Conservation (phyloP, 2,888 invertebrate genomes). For the Rhamphomyia laevipes region DNA sequence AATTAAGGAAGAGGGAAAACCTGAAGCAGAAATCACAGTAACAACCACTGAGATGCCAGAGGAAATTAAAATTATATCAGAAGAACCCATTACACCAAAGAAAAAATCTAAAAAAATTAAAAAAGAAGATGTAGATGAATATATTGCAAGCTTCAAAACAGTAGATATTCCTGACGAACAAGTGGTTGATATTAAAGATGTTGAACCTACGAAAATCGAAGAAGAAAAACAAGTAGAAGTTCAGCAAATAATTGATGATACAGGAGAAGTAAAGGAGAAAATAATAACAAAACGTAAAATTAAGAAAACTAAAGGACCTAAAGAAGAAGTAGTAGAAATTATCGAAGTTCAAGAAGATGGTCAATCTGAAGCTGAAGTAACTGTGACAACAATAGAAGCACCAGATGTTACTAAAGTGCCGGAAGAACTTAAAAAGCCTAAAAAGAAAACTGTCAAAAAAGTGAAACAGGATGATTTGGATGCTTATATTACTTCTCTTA, state of each 20-base stretch:
- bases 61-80: constrained; percentile 13
- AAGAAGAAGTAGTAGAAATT: constrained; percentile 40
- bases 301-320: constrained; percentile 37
- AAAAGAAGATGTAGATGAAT: constrained; percentile 25
- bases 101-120: constrained; percentile 29
- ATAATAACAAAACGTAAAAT: constrained; percentile 38
- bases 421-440: constrained; percentile 1
- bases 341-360: constrained; percentile 36
- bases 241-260: constrained; percentile 33
- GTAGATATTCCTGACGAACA: constrained; percentile 30
- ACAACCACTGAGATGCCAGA: constrained; percentile 18
- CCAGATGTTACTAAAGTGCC: constrained; percentile 3
- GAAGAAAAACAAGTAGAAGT: constrained; percentile 36
- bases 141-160: constrained; percentile 28
- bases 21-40: constrained; percentile 23
- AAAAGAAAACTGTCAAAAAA: constrained; percentile 23
- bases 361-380: constrained; percentile 33
- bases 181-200: constrained; percentile 20
- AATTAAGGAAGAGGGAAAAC: constrained; percentile 22
- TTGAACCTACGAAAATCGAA: constrained; percentile 24
- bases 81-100: constrained; percentile 20
- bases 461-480: constrained; percentile 25
- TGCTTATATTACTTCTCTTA: constrained; percentile 21
- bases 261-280: constrained; percentile 29
- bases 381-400: constrained; percentile 27